Evolutionary conservation across 2,113 vertebrate species (phyloP), one percentile per base, ranked within the genome.

Genomic region (Merops nubicus): DNA sequence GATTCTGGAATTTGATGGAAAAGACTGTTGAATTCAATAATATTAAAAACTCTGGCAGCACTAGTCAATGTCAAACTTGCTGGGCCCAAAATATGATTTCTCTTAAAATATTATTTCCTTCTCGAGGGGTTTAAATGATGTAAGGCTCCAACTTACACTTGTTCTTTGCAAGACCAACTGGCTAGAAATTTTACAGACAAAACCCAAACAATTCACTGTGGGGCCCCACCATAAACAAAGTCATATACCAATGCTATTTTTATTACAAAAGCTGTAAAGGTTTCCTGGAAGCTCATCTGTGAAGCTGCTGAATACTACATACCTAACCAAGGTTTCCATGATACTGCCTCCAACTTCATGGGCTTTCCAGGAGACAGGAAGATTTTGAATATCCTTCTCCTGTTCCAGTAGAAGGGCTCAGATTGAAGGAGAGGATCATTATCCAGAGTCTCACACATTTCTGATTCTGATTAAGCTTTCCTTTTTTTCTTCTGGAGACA

Each of bases 1-100:
- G 85, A 96, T 95, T 90, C 85, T 95, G 90, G 75, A 89, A 90
- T 88, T 87, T 96, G 93, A 94, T 96, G 92, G 95, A 96, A 95
- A 97, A 85, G 38, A 57, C 79, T 90, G 80, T 83, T 89, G 89
- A 85, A 81, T 79, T 93, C 77, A 88, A 60, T 83, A 89, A 86
- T 73, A 88, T 73, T 83, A 81, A 91, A 82, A 92, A 70, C 50
- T 89, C 91, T 95, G 96, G 95, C 97, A 97, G 85, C 64, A 74
- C 48, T 73, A 87, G 38, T 56, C 87, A 57, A 10, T 73, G 87
- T 91, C 85, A 79, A 74, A 95, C 34, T 82, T 82, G 43, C 75
- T 20, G 80, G 65, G 82, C 70, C 54, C 89, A 88, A 93, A 94
- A 82, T 93, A 74, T 50, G 22, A 95, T 97, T 94, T 91, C 43